Percentiles rank a stretch among this genome's conserved stretches.
Conservation (phyloP, 2,113 vertebrate species). For the Macaca fascicularis region T2T-MFA8v1.1 NC_088385.1:57415001-57415500, state of each 20-base stretch:
- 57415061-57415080: slow-evolving; percentile 24
- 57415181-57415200: slow-evolving; percentile 1
- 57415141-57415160: background rate
- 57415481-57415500: background rate
- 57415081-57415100: background rate
- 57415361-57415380: slow-evolving; percentile 19
- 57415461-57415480: background rate
- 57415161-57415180: slow-evolving; percentile 6
- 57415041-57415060: background rate
- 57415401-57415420: background rate
- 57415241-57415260: slow-evolving; percentile 16
- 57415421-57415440: background rate
- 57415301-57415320: slow-evolving; percentile 18
- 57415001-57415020: slow-evolving; percentile 25
- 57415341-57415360: background rate
- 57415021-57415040: background rate
- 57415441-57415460: background rate
- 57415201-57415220: background rate
- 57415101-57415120: background rate
- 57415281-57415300: background rate
- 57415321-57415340: background rate
- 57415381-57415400: background rate
- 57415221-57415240: background rate
- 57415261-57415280: background rate
- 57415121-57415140: background rate